These are phyloP conservation scores for Melanocharis versteri DNA, from an alignment of 2,113 vertebrate genomes.

Conservation along the genomic window DNA sequence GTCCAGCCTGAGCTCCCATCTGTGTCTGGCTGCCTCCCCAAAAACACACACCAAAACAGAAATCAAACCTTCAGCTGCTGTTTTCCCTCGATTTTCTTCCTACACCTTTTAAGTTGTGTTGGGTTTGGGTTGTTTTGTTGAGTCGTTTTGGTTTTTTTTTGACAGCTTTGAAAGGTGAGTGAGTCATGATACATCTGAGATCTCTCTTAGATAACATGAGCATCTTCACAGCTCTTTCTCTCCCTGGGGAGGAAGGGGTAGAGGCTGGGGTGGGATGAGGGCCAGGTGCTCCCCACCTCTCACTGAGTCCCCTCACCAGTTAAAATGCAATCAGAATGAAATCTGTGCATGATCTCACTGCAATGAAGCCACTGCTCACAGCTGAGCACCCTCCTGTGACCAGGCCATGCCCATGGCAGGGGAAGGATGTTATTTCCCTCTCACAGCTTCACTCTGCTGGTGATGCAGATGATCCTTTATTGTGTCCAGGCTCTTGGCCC, in stretches of 20 bases:
- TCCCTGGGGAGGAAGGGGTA: background rate
- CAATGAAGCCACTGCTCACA: background rate
- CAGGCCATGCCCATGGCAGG: background rate
- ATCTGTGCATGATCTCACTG: background rate
- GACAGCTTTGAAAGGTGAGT: constrained; percentile 18
- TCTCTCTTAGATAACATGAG: background rate
- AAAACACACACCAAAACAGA: background rate
- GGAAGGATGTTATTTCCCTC: background rate
- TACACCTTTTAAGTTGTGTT: background rate
- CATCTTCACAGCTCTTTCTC: background rate
- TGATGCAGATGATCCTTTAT: background rate
- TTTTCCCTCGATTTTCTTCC: background rate
- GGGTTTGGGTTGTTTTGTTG: background rate
- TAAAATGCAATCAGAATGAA: background rate
- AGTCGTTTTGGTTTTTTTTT: background rate
- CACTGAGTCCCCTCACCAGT: background rate
- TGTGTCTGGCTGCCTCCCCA: background rate
- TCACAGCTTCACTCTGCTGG: background rate
- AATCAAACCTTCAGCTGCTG: background rate
- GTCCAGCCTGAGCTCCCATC: background rate
- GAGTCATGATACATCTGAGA: background rate
- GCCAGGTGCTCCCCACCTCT: background rate
- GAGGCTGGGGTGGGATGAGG: background rate
- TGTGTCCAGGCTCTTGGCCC: constrained; percentile 32
- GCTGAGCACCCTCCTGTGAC: background rate